phyloP scores from a whole-genome alignment of 92 coral and sea anemone species.

The Palythoa grandiflora region DNA sequence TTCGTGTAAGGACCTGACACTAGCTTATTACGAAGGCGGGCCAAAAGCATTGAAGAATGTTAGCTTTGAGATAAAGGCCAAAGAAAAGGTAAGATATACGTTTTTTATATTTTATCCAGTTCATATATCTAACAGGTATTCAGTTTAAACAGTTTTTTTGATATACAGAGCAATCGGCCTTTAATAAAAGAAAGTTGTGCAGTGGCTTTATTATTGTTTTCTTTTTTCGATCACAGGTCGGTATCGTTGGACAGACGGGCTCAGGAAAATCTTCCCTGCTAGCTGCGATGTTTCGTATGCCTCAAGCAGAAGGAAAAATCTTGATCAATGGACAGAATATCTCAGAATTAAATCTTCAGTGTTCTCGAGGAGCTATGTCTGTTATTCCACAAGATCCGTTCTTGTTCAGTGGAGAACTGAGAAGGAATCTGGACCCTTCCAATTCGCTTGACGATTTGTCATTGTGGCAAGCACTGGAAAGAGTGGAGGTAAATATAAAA shows the following conservation, averaged over 20 bases:
- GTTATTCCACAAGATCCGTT: not conserved
- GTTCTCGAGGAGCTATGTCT: conserved; percentile 33
- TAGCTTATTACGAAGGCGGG: conserved; percentile 47
- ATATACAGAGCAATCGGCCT: no score
- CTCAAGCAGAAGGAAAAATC: conserved; percentile 30
- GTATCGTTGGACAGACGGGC: conserved; percentile 39
- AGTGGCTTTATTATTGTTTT: no score
- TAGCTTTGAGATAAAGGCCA: conserved; percentile 48
- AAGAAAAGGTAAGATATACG: conserved; percentile 54
- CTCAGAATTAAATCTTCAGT: conserved; percentile 18
- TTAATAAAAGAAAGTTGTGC: no score
- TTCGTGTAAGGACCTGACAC: conserved; percentile 34
- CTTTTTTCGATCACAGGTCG: not conserved
- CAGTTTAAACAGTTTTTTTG: no score
- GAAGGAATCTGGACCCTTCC: conserved; percentile 34
- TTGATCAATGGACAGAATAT: conserved; percentile 21
- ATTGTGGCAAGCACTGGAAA: conserved; percentile 42
- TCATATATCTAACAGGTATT: no score
- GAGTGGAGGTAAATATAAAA: conserved; percentile 25
- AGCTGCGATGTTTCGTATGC: conserved; percentile 41
- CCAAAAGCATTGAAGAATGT: conserved; percentile 51
- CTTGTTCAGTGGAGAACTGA: conserved; percentile 31
- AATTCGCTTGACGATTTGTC: conserved; percentile 3
- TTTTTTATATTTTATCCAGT: no score
- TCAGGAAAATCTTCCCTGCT: conserved; percentile 41